Percentiles rank a stretch among this genome's conserved stretches.
phyloP scores from a whole-genome alignment of 64 coral and sea anemone species.

The Platygyra sinensis region DNA sequence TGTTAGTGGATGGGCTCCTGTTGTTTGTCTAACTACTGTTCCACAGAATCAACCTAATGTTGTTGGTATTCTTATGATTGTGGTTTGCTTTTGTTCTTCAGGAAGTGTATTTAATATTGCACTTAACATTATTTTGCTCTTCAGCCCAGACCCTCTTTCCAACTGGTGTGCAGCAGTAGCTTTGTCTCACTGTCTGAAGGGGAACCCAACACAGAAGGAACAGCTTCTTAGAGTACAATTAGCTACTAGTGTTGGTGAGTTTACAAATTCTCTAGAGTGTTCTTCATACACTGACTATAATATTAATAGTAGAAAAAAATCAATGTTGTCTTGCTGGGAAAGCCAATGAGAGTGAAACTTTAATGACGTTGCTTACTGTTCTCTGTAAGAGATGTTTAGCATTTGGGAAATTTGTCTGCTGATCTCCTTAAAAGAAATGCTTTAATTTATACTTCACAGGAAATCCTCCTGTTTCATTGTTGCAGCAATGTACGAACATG shows the following conservation, averaged over 20 bases:
- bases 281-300: too few species aligned
- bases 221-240: conserved; percentile 94
- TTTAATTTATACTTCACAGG: conserved; percentile 53
- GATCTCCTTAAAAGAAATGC: neutral
- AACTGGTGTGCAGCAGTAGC: conserved; percentile 98
- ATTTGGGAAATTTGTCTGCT: too few species aligned
- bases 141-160: conserved; percentile 81
- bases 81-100: neutral
- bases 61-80: too few species aligned
- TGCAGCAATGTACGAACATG: conserved; percentile 98
- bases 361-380: too few species aligned
- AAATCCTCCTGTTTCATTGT: conserved; percentile 92
- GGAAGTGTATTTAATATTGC: neutral
- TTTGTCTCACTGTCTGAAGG: conserved; percentile 93
- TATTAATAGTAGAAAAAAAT: too few species aligned
- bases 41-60: too few species aligned
- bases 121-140: neutral
- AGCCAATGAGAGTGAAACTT: too few species aligned
- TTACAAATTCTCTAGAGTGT: neutral
- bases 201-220: conserved; percentile 90
- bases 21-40: too few species aligned
- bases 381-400: too few species aligned
- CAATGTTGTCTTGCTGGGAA: too few species aligned
- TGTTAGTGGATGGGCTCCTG: too few species aligned
- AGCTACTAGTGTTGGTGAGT: conserved; percentile 91